Base-by-base conservation (phyloP, 2,797 vertebrate genomes). In the Eulemur rubriventer region DNA sequence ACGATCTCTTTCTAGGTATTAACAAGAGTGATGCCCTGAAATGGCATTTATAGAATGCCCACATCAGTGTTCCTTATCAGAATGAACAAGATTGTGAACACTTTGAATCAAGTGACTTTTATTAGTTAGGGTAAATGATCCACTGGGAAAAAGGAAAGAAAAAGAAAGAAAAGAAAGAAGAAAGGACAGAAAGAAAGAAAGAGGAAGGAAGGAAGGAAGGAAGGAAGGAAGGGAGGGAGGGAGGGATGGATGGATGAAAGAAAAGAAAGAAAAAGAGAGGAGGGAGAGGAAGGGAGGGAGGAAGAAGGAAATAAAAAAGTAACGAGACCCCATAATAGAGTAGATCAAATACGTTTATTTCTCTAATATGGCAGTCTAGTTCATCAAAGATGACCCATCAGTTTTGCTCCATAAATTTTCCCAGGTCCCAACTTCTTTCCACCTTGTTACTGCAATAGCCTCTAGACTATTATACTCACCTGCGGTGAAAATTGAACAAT, bases 341-440 rank as follows among this genome's bases (percentile, higher is more conserved):
- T 55, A 83, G 10, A 72, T 93, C 35, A 91, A 82, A 82, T 41
- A 35, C 14, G 3, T 46, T 65, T 69, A 52, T 50, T 72, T 81
- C 38, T 69, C 38, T 69, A 9, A 30, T 6, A 11, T 46, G 11
- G 7, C 7, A 76, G 7, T 72, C 4, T 70, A 55, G 11, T 57
- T 72, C 22, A 52, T 65, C 20, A 75, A 20, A 80, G 17, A 90
- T 6, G 28, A 3, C 41, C 10, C 70, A 30, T 24, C 13, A 81
- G 10, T 55, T 78, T 70, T 38, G 10, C 4, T 50, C 6, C 12
- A 70, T 8, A 24, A 43, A 7, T 4, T 41, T 85, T 93, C 35
- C 4, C 61, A 24, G 4, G 18, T 8, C 11, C 12, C 13, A 12
- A 22, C 1, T 55, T 59, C 30, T 33, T 89, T 35, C 7, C 2